A percentile compares a stretch with the other conserved stretches of the same genome.
phyloP scores from a whole-genome alignment of 2,797 vertebrate genomes.

The Takifugu rubripes region DNA sequence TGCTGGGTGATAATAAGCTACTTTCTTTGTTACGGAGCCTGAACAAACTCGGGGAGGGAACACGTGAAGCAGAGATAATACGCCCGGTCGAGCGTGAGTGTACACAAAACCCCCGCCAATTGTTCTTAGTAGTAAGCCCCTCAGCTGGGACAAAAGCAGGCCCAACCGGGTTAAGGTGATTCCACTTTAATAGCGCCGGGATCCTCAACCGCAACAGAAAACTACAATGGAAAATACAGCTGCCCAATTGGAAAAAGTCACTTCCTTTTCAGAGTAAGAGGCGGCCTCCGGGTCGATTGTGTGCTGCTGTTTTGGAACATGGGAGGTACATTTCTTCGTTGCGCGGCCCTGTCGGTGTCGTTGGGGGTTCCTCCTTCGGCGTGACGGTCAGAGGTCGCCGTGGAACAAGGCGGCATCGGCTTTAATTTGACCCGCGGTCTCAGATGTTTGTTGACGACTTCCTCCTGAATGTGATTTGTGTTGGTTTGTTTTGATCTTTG shows the following conservation, averaged over 20 bases:
- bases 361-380: conserved; percentile 58
- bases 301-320: conserved; percentile 36
- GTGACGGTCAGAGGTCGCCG: conserved; percentile 56
- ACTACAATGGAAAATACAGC: conserved; percentile 51
- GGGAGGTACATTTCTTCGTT: conserved; percentile 48
- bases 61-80: conserved; percentile 70
- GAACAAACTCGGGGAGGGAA: conserved; percentile 62
- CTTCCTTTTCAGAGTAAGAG: conserved; percentile 35
- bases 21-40: conserved; percentile 75
- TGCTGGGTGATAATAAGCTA: conserved; percentile 74
- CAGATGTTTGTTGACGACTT: conserved; percentile 58
- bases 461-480: conserved; percentile 49
- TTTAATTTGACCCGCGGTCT: conserved; percentile 39
- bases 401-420: conserved; percentile 41
- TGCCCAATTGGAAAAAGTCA: conserved; percentile 52
- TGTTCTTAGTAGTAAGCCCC: conserved; percentile 58
- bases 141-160: conserved; percentile 62
- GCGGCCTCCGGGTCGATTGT: conserved; percentile 29
- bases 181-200: conserved; percentile 54
- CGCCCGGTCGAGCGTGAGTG: conserved; percentile 59
- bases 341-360: conserved; percentile 45
- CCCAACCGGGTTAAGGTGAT: conserved; percentile 66
- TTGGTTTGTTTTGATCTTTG: conserved; percentile 54
- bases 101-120: conserved; percentile 62
- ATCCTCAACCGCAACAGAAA: conserved; percentile 44